phyloP scores from a whole-genome alignment of 1,140 invertebrate genomes.

The Penaeus indicus region DNA sequence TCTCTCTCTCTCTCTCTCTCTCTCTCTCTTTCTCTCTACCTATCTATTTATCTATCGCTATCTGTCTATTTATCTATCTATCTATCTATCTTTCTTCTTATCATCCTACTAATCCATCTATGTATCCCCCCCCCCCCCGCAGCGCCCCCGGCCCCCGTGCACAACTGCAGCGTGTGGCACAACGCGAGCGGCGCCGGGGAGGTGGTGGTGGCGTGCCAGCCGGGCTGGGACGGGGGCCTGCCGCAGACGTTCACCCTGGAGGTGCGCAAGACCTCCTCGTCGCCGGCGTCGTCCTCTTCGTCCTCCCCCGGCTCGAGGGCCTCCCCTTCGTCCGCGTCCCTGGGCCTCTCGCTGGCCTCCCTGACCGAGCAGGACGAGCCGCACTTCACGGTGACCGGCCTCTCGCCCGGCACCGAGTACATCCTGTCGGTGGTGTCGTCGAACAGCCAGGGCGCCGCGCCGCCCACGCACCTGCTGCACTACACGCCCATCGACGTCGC shows the following conservation, averaged over 20 bases:
- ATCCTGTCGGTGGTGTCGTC: slow-evolving; percentile 79
- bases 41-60: not conserved
- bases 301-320: not conserved
- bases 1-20: too few species aligned
- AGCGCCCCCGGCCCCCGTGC: slow-evolving; percentile 87
- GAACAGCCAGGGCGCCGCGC: slow-evolving; percentile 76
- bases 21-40: too few species aligned
- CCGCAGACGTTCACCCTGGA: slow-evolving; percentile 86
- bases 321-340: not conserved
- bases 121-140: slow-evolving; percentile 49
- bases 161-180: slow-evolving; percentile 88
- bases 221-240: slow-evolving; percentile 84
- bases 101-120: not conserved
- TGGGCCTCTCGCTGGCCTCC: slow-evolving; percentile 5
- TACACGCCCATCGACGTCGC: slow-evolving; percentile 76
- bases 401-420: slow-evolving; percentile 78
- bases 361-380: slow-evolving; percentile 70
- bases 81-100: not conserved
- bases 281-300: not conserved
- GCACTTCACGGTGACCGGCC: slow-evolving; percentile 77
- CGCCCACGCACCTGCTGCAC: slow-evolving; percentile 27
- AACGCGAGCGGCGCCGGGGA: slow-evolving; percentile 76
- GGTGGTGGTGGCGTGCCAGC: slow-evolving; percentile 79
- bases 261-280: slow-evolving; percentile 76
- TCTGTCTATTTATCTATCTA: not conserved